Conservation (phyloP, 2,113 vertebrate species). For the Eonycteris spelaea region DNA sequence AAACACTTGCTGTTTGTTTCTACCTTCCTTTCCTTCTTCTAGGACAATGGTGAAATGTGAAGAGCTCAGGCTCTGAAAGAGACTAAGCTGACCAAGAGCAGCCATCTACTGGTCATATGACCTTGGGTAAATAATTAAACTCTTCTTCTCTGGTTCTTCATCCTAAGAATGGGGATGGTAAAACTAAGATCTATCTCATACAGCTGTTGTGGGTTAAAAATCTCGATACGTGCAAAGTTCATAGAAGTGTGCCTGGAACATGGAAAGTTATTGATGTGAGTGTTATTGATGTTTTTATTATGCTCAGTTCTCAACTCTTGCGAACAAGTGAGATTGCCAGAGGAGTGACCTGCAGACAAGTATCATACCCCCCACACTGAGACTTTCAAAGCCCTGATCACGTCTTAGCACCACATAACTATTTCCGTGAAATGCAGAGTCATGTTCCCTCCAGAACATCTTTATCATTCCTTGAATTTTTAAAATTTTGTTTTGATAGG, state of each 20-base stretch:
- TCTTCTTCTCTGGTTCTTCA: not conserved
- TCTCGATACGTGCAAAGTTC: not conserved
- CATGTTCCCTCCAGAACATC: not conserved
- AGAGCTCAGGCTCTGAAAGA: not conserved
- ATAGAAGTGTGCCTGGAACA: not conserved
- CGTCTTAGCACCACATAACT: not conserved
- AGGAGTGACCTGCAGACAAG: not conserved
- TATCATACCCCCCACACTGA: fast-evolving
- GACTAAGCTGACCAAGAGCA: not conserved
- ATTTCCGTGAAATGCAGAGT: not conserved
- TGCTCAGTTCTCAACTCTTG: not conserved
- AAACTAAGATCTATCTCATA: not conserved
- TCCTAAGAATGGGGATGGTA: not conserved
- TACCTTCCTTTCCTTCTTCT: not conserved
- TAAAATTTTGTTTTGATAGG: not conserved
- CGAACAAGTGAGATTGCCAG: not conserved
- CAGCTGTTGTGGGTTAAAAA: not conserved
- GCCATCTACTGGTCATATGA: fast-evolving
- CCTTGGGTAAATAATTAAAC: not conserved
- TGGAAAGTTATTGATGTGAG: not conserved
- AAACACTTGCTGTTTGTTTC: not conserved
- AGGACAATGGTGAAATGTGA: not conserved
- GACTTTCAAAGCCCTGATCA: not conserved
- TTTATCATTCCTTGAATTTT: not conserved
- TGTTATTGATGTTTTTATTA: not conserved